Evolutionary conservation across 2,113 vertebrate genomes (phyloP).

Genomic region (Prionailurus bengalensis): DNA sequence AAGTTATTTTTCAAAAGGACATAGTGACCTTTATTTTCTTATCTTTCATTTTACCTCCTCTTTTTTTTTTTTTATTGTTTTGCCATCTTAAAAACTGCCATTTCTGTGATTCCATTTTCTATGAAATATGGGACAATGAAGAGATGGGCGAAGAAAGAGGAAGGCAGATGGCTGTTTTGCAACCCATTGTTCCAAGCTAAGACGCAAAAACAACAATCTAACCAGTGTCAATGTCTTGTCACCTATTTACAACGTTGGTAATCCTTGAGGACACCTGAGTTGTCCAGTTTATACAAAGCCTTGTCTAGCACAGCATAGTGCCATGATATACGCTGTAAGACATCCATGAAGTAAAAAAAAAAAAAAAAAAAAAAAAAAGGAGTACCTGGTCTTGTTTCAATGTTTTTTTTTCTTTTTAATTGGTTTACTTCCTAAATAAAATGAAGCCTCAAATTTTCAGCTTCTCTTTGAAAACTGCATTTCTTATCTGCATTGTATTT

Average conservation of each 20-base stretch:
- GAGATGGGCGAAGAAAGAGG: background rate
- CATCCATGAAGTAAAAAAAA: background rate
- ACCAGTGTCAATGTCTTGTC: background rate
- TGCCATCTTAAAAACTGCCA: background rate
- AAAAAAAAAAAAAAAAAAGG: background rate
- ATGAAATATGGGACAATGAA: background rate
- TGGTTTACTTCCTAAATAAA: background rate
- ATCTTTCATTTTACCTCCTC: background rate
- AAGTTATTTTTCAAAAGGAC: background rate
- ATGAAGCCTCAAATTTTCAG: background rate
- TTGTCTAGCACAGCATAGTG: background rate
- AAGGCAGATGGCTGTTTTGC: background rate
- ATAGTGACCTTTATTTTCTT: background rate
- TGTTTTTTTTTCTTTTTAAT: background rate
- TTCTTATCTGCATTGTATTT: slow-evolving; percentile 3
- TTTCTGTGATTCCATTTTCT: background rate
- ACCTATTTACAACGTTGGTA: background rate
- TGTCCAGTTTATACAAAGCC: background rate
- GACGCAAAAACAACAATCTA: background rate
- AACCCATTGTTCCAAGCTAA: background rate
- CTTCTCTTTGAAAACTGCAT: background rate
- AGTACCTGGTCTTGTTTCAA: background rate
- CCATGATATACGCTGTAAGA: background rate
- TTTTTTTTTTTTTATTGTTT: background rate
- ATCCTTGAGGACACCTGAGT: background rate